phyloP scores from a whole-genome alignment of 1,140 invertebrate genomes.

The Aphelinus certus region DNA sequence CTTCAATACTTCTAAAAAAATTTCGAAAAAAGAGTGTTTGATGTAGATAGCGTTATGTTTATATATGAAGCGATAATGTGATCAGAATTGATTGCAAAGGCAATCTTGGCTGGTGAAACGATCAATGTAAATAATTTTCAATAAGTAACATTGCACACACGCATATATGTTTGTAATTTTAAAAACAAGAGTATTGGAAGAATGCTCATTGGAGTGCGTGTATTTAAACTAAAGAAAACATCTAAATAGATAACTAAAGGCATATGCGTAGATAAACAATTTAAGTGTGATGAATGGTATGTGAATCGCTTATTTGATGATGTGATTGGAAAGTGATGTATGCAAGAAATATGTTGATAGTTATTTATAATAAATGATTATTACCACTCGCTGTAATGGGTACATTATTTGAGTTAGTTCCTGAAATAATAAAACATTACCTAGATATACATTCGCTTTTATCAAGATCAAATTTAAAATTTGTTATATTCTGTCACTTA shows the following conservation, averaged over 20 bases:
- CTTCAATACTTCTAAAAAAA: conserved; percentile 37
- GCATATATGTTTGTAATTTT: conserved; percentile 49
- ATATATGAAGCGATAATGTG: conserved; percentile 43
- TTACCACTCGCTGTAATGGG: conserved; percentile 41
- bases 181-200: conserved; percentile 44
- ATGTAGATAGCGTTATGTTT: conserved; percentile 51
- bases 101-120: conserved; percentile 42
- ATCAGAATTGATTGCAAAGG: conserved; percentile 32
- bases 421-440: too few species aligned
- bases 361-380: conserved; percentile 61
- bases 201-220: conserved; percentile 42
- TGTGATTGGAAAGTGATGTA: conserved; percentile 46
- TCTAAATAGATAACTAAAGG: conserved; percentile 32
- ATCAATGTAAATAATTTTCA: conserved; percentile 57
- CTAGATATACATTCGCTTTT: too few species aligned
- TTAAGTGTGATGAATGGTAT: conserved; percentile 33
- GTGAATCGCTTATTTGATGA: conserved; percentile 33
- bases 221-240: conserved; percentile 43
- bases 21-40: conserved; percentile 43
- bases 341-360: conserved; percentile 54
- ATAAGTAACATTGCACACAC: conserved; percentile 50
- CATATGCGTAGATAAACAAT: conserved; percentile 21
- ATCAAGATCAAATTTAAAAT: too few species aligned
- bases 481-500: too few species aligned
- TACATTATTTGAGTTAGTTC: too few species aligned